Evolutionary conservation across 2,797 vertebrate genomes (phyloP), one percentile per base, ranked within the genome.

Genomic region (Fratercula arctica): DNA sequence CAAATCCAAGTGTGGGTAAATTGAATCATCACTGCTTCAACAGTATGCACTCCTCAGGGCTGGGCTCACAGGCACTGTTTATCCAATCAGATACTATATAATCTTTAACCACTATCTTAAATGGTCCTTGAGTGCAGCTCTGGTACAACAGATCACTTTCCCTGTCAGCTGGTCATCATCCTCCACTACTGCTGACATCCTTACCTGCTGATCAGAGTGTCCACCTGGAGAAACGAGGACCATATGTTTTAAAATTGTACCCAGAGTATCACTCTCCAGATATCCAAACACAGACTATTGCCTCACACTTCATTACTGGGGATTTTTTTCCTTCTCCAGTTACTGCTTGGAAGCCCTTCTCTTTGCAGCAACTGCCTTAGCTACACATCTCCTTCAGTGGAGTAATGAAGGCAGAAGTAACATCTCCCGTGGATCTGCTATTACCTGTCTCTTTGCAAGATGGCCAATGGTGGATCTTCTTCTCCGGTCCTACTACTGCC

Each of bases 261-360:
- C 53, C 53, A 85, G 60, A 85, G 24, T 26, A 91, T 92, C 95
- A 94, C 93, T 96, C 93, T 95, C 90, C 93, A 97, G 92, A 94
- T 81, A 57, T 54, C 45, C 72, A 93, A 93, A 74, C 53, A 74
- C 60, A 87, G 95, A 94, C 25, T 87, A 93, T 87, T 95, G 93
- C 81, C 90, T 85, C 45, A 94, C 93, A 92, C 46, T 95, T 95
- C 87, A 91, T 37, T 59, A 24, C 6, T 0, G 3, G 43, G 35
- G 17, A 15, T 25, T 70, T 93, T 45, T 37, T 43, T 39, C 43
- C 68, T 5, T 2, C 14, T 90, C 43, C 51, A 41, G 7, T 64
- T 26, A 37, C 25, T n/a, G 28, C 3, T 8, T 64, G 78, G 63
- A 87, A 84, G 54, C 28, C 37, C 16, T 81, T 51, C 43, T 67